These are phyloP conservation scores for Propithecus deckenii DNA, from an alignment of 2,797 vertebrate genomes.

Conservation along the genomic window DNA sequence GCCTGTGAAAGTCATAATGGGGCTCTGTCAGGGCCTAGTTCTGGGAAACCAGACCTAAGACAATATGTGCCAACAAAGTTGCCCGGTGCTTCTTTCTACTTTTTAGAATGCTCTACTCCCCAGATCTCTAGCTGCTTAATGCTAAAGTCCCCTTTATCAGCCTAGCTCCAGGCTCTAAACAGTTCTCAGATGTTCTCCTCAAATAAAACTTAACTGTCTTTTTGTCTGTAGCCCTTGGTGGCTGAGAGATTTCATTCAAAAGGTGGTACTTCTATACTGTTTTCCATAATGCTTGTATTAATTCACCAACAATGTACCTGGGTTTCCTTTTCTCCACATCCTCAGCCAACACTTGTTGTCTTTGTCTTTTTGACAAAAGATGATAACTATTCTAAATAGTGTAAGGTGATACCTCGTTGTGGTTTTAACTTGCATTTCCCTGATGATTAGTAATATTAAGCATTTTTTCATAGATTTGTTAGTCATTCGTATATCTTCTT, in stretches of 20 bases:
- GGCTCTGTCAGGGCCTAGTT: too few species aligned
- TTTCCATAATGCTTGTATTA: not conserved
- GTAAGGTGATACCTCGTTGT: not conserved
- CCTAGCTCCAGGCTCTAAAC: not conserved
- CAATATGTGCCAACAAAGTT: not conserved
- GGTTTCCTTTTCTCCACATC: not conserved
- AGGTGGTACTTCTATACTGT: not conserved
- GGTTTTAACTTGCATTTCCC: not conserved
- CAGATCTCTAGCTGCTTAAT: not conserved
- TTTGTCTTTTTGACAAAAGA: not conserved
- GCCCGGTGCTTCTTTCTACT: not conserved
- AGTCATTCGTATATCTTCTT: not conserved
- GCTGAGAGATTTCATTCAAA: not conserved
- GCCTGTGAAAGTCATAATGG: not conserved
- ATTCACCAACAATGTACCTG: not conserved
- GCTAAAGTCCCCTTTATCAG: not conserved
- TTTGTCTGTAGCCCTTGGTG: not conserved
- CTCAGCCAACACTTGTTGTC: not conserved
- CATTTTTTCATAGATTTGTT: not conserved
- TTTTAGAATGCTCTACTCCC: not conserved
- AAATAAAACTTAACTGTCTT: not conserved
- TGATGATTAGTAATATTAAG: not conserved
- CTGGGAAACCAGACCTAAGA: not conserved
- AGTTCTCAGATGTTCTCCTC: not conserved
- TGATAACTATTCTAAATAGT: not conserved